Evolutionary conservation across 2,888 invertebrate genomes (phyloP).

Genomic region (Trachelus troglodyta): DNA sequence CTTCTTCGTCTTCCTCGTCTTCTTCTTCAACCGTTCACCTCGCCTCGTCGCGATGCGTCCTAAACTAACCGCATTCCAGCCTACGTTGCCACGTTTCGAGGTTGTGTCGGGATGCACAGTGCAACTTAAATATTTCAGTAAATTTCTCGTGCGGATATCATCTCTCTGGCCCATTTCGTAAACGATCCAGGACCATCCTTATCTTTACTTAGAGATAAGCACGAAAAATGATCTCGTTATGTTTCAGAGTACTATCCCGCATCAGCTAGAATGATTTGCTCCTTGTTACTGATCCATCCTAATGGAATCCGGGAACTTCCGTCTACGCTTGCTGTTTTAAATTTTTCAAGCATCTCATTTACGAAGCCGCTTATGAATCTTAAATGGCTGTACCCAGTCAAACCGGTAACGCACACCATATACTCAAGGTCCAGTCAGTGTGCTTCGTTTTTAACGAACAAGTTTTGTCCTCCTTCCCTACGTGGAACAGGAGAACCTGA

Average conservation of each 20-base stretch:
- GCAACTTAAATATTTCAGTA: neutral
- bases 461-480: neutral
- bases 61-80: constrained; percentile 53
- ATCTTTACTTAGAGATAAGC: neutral
- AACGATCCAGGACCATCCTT: neutral
- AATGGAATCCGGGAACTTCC: neutral
- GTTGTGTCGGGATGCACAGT: neutral
- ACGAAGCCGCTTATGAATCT: neutral
- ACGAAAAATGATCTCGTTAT: neutral
- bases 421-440: neutral
- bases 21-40: neutral
- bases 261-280: neutral
- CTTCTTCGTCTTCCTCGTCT: neutral
- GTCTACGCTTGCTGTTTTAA: neutral
- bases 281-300: neutral
- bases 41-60: constrained; percentile 25
- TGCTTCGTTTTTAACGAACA: neutral
- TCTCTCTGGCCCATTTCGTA: neutral
- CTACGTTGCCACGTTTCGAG: constrained; percentile 53
- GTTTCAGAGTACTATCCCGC: neutral
- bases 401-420: neutral
- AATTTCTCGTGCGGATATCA: neutral
- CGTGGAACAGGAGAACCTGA: neutral
- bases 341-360: neutral
- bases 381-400: neutral